Evolutionary conservation across 2,113 vertebrate genomes (phyloP).

Genomic region (Puffinus mauretanicus): DNA sequence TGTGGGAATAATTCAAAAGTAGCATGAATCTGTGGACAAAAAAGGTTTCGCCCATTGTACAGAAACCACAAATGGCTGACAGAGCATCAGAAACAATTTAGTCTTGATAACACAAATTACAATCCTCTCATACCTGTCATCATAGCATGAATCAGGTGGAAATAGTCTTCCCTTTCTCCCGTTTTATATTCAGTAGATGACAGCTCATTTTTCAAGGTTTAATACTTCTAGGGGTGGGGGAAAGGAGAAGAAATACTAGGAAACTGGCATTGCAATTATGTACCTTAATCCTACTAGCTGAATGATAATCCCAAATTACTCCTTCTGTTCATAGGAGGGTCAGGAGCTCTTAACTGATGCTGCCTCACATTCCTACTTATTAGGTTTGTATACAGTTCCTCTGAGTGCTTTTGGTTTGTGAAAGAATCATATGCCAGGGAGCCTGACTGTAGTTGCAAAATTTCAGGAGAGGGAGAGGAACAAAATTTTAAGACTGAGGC

Average conservation of each 20-base stretch:
- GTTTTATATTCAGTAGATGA: not conserved
- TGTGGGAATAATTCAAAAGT: not conserved
- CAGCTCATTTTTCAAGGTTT: not conserved
- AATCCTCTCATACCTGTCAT: not conserved
- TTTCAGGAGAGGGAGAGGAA: not conserved
- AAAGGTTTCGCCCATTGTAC: not conserved
- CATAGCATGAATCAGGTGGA: not conserved
- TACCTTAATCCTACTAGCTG: not conserved
- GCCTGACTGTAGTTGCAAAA: not conserved
- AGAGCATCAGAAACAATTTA: not conserved
- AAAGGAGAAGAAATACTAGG: not conserved
- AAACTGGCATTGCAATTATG: not conserved
- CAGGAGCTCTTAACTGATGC: not conserved
- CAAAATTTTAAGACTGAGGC: not conserved
- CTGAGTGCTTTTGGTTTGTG: not conserved
- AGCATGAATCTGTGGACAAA: not conserved
- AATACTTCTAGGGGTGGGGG: not conserved
- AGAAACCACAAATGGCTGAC: not conserved
- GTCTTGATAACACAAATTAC: not conserved
- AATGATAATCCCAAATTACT: not conserved
- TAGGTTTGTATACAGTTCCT: not conserved
- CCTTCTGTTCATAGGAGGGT: not conserved
- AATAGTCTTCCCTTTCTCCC: not conserved
- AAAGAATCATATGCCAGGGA: not conserved
- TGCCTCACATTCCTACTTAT: not conserved